A percentile compares a stretch with the other conserved stretches of the same genome.
These are phyloP conservation scores for Acanthis flammea DNA, from an alignment of 2,797 vertebrate species.

Conservation along the genomic window DNA sequence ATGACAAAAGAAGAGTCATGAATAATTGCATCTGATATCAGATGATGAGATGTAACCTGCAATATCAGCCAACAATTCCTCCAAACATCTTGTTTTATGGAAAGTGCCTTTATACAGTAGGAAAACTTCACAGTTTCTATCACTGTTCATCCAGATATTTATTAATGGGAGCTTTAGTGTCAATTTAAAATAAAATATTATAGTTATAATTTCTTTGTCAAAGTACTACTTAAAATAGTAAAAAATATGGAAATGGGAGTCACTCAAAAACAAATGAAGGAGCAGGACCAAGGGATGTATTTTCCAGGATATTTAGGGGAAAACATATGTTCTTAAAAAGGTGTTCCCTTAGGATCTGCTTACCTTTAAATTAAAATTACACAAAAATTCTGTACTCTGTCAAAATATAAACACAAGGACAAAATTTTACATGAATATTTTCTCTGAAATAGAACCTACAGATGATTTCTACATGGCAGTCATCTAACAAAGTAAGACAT, in stretches of 20 bases:
- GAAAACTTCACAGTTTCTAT: background rate
- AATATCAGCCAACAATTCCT: background rate
- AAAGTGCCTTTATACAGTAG: background rate
- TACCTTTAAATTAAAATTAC: background rate
- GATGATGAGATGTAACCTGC: background rate
- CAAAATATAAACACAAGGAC: background rate
- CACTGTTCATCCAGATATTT: background rate
- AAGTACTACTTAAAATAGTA: background rate
- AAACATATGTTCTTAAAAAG: background rate
- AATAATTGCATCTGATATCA: background rate
- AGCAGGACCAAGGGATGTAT: background rate
- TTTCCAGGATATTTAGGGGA: background rate
- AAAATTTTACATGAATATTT: background rate
- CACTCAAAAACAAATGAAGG: background rate
- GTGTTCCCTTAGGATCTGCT: background rate
- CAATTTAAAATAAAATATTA: background rate
- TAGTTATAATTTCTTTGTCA: background rate
- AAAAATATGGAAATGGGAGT: background rate
- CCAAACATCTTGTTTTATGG: background rate
- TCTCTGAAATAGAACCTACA: background rate
- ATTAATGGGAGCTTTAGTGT: background rate
- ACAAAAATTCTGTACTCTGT: background rate
- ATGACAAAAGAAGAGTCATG: background rate
- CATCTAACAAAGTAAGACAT: background rate
- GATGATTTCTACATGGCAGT: background rate